Evolutionary conservation across 2,888 invertebrate genomes (phyloP).

Genomic region (Andricus quercusramuli): DNA sequence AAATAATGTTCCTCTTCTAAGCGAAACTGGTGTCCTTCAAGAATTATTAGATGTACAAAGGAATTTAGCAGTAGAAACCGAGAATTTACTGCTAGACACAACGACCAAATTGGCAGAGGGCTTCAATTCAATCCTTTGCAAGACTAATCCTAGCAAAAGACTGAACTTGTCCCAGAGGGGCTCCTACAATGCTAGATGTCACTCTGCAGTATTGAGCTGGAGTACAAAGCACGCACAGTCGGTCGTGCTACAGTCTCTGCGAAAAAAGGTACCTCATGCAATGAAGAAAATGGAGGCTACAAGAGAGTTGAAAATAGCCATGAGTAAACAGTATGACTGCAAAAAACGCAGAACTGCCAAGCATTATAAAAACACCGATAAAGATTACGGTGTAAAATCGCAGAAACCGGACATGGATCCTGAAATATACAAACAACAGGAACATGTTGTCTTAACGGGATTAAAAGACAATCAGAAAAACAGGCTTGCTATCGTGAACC

Average conservation of each 20-base stretch:
- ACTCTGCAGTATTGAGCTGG: too few species aligned
- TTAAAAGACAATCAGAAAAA: too few species aligned
- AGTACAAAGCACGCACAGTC: too few species aligned
- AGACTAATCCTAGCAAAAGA: neutral
- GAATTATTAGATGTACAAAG: neutral
- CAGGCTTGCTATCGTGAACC: too few species aligned
- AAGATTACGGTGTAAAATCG: neutral
- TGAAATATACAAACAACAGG: neutral
- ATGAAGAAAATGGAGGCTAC: neutral
- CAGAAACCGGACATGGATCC: slow-evolving; percentile 18
- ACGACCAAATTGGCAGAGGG: neutral
- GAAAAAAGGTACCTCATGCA: neutral
- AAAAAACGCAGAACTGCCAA: neutral
- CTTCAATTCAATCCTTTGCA: neutral
- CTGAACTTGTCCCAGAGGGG: neutral
- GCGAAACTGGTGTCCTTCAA: neutral
- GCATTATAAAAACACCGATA: neutral
- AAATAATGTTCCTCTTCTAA: neutral
- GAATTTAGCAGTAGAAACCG: neutral
- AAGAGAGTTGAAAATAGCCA: neutral
- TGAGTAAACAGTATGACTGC: neutral
- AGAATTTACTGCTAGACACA: neutral
- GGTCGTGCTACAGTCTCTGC: neutral
- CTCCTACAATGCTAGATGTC: too few species aligned
- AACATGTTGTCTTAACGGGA: too few species aligned